A percentile compares a stretch with the other conserved stretches of the same genome.
These are phyloP conservation scores for Sebastes kiyomatsui DNA, from an alignment of 2,797 vertebrate genomes.

Conservation along the genomic window DNA sequence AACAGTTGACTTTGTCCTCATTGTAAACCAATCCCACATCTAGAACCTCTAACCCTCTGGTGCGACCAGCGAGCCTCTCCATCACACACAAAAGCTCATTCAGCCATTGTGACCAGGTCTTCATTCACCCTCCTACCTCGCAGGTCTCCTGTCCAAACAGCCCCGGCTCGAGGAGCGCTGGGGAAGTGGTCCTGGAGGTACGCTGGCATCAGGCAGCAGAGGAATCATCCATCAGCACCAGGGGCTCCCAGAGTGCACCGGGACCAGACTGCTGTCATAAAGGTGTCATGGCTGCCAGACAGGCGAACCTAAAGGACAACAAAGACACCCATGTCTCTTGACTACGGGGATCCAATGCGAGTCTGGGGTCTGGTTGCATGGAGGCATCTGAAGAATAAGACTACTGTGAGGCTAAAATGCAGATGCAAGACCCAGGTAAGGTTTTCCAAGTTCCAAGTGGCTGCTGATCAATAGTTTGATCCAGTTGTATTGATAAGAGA, in stretches of 20 bases:
- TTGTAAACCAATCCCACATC: conserved; percentile 45
- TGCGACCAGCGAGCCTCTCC: conserved; percentile 16
- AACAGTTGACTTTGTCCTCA: conserved; percentile 42
- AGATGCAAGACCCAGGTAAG: not conserved
- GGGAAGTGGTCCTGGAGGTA: conserved; percentile 42
- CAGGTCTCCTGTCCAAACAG: conserved; percentile 55
- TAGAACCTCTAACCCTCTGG: conserved; percentile 17
- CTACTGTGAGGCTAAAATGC: conserved; percentile 7
- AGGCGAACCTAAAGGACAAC: conserved; percentile 31
- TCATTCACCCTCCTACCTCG: conserved; percentile 8
- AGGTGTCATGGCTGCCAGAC: conserved; percentile 66
- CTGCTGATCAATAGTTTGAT: not conserved
- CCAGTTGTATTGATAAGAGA: not conserved
- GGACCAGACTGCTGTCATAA: conserved; percentile 66
- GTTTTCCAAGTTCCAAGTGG: not conserved
- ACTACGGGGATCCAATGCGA: not conserved
- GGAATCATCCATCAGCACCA: conserved; percentile 67
- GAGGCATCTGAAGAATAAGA: conserved; percentile 27
- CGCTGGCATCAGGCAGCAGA: conserved; percentile 40
- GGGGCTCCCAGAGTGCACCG: conserved; percentile 44
- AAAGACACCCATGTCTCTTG: conserved; percentile 55
- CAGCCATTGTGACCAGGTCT: conserved; percentile 40
- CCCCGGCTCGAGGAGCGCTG: not conserved
- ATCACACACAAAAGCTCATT: conserved; percentile 50
- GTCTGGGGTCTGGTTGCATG: conserved; percentile 22